Evolutionary conservation across 2,888 invertebrate species (phyloP).

Genomic region (Pandemis corylana): DNA sequence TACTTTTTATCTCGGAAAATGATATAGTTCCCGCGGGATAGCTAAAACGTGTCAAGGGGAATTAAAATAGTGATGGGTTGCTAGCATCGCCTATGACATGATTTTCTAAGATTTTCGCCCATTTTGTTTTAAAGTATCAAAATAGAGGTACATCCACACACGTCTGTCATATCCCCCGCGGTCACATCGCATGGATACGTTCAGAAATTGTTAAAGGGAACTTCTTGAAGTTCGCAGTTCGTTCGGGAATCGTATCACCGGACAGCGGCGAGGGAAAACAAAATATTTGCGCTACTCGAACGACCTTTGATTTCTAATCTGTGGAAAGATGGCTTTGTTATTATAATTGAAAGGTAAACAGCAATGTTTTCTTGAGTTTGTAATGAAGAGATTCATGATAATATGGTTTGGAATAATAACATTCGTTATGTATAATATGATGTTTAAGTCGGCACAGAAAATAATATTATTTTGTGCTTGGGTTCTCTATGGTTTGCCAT

Average conservation of each 20-base stretch:
- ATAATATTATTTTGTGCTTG: no score
- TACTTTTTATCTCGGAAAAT: no score
- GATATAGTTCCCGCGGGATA: no score
- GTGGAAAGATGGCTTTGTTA: conserved; percentile 37
- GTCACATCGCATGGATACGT: conserved; percentile 53
- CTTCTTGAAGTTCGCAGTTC: conserved; percentile 56
- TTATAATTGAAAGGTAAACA: conserved; percentile 36
- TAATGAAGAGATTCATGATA: background rate
- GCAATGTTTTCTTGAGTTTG: conserved; percentile 20
- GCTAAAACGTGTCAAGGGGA: no score
- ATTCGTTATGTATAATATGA: background rate
- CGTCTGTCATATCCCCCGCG: conserved; percentile 37
- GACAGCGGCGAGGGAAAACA: conserved; percentile 43
- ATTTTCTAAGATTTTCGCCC: no score
- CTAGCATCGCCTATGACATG: no score
- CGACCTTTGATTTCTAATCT: conserved; percentile 47
- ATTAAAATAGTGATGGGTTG: no score
- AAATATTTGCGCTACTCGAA: conserved; percentile 45
- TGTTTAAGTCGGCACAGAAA: background rate
- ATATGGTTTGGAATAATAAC: conserved; percentile 7
- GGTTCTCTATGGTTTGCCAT: no score
- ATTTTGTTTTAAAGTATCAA: background rate
- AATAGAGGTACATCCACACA: conserved; percentile 46
- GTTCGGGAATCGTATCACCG: conserved; percentile 53
- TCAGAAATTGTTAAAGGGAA: conserved; percentile 65